Percentiles rank a stretch among this genome's conserved stretches.
Evolutionary conservation across 2,888 invertebrate species (phyloP).

Genomic region (Drosophila pseudotakahashii): DNA sequence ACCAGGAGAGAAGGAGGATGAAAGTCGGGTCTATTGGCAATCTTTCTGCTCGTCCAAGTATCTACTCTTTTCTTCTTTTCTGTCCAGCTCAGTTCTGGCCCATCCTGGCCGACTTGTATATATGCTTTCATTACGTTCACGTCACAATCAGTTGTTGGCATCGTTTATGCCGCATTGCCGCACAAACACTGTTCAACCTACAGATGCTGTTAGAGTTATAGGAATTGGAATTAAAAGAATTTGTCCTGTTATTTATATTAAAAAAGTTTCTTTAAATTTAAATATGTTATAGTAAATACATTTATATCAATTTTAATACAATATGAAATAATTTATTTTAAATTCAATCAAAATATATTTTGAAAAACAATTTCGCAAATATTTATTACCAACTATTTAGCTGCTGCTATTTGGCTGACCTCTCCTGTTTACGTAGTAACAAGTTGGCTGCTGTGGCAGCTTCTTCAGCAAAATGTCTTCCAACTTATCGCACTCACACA

Average conservation of each 20-base stretch:
- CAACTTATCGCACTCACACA: constrained; percentile 70
- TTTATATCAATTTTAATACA: too few species aligned
- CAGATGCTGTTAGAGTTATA: constrained; percentile 8
- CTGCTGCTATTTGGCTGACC: constrained; percentile 1
- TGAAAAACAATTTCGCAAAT: too few species aligned
- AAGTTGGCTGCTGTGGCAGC: constrained; percentile 71
- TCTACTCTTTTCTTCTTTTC: constrained; percentile 19
- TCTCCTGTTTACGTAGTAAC: constrained; percentile 37
- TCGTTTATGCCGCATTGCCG: constrained; percentile 79
- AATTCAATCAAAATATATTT: too few species aligned
- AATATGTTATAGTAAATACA: neutral
- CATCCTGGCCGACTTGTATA: constrained; percentile 59
- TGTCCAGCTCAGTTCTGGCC: constrained; percentile 7
- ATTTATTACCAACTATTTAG: too few species aligned
- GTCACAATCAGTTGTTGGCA: constrained; percentile 83
- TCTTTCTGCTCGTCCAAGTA: constrained; percentile 31
- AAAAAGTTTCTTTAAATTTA: neutral
- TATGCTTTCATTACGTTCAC: constrained; percentile 82
- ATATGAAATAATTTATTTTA: too few species aligned
- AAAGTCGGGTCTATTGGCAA: constrained; percentile 28
- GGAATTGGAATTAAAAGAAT: too few species aligned
- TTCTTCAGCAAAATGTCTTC: constrained; percentile 77
- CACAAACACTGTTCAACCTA: constrained; percentile 39
- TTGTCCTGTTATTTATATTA: too few species aligned
- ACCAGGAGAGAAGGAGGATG: constrained; percentile 28